Evolutionary conservation across 1,140 invertebrate genomes (phyloP).

Genomic region (Leucophenga varia): DNA sequence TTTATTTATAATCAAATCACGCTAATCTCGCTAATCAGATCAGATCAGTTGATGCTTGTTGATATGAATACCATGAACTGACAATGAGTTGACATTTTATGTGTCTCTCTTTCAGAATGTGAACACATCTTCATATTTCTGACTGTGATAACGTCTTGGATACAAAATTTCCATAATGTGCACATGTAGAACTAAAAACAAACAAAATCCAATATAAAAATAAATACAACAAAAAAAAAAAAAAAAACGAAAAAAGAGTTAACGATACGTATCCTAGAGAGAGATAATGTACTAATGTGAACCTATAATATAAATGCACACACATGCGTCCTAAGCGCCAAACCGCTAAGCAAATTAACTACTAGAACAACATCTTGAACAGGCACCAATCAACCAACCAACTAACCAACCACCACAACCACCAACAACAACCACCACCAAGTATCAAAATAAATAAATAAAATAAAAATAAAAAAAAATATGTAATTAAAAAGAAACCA

Average conservation of each 20-base stretch:
- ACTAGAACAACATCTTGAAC: constrained; percentile 20
- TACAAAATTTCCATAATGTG: constrained; percentile 20
- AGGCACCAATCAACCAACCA: not conserved
- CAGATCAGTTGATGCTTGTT: constrained; percentile 49
- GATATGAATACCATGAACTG: constrained; percentile 41
- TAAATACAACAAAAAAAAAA: constrained; percentile 17
- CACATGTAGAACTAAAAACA: constrained; percentile 8
- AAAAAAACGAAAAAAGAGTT: constrained; percentile 3
- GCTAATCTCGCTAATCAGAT: too few relatives aligned
- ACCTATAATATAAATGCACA: constrained; percentile 22
- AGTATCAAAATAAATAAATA: not conserved
- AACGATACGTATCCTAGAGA: constrained; percentile 19
- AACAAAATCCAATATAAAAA: constrained; percentile 37
- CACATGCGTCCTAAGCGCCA: constrained; percentile 22
- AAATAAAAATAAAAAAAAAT: not conserved
- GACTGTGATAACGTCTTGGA: constrained; percentile 55
- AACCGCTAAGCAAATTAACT: constrained; percentile 26
- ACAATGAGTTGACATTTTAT: constrained; percentile 49
- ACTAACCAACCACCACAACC: not conserved
- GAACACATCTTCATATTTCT: constrained; percentile 55
- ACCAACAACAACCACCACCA: not conserved
- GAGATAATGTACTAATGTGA: not conserved
- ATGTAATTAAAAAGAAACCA: constrained; percentile 10
- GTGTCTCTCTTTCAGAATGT: constrained; percentile 55
- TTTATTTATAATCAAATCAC: too few relatives aligned